Percentiles rank a stretch among this genome's conserved stretches.
Conservation (phyloP, 1,140 invertebrate genomes). For the Ostrea denselamellosa region DNA sequence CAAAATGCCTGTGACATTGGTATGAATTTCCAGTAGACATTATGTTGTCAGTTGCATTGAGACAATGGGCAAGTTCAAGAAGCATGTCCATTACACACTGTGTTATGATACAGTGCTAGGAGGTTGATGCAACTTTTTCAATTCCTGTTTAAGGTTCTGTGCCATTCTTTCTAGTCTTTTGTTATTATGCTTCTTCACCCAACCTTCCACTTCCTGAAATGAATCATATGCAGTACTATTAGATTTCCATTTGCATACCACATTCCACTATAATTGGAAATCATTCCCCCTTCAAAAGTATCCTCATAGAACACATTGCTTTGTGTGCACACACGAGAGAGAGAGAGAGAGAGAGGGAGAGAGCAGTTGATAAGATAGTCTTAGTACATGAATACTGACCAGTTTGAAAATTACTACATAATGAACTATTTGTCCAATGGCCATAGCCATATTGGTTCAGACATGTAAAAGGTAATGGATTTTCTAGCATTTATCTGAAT, state of each 20-base stretch:
- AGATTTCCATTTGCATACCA: background rate
- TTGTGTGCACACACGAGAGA: too few relatives aligned
- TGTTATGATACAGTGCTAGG: slow-evolving; percentile 35
- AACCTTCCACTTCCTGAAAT: slow-evolving; percentile 55
- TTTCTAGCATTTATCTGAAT: too few relatives aligned
- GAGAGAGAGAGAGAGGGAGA: too few relatives aligned
- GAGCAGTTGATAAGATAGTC: too few relatives aligned
- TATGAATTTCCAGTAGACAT: background rate
- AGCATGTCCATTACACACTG: background rate
- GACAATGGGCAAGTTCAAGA: background rate
- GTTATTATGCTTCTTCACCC: slow-evolving; percentile 55
- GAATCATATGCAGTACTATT: background rate
- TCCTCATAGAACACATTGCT: too few relatives aligned
- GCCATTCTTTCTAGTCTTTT: slow-evolving; percentile 47
- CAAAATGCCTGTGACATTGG: background rate
- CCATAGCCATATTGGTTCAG: too few relatives aligned
- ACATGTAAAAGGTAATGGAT: too few relatives aligned
- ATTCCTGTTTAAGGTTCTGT: slow-evolving; percentile 56
- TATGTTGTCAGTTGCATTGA: background rate
- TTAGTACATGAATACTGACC: too few relatives aligned
- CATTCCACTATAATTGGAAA: background rate
- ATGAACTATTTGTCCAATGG: too few relatives aligned
- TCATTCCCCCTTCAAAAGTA: too few relatives aligned
- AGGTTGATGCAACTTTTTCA: slow-evolving; percentile 55
- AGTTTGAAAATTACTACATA: too few relatives aligned